Conservation (phyloP, 2,888 invertebrate genomes). For the Drosophila anomalata region DNA sequence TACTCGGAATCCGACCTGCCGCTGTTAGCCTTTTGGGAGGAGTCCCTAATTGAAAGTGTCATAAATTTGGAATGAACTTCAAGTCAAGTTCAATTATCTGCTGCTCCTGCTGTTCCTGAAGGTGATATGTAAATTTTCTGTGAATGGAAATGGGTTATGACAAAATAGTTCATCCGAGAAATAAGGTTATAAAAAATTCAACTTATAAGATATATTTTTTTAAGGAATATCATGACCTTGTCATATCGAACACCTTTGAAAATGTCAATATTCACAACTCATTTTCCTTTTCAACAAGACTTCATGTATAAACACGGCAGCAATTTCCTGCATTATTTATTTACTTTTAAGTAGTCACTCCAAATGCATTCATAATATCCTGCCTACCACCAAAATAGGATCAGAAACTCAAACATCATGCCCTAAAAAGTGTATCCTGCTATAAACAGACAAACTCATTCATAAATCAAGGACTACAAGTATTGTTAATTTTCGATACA, state of each 20-base stretch:
- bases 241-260: background rate
- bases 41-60: constrained; percentile 52
- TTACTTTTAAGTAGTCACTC: constrained; percentile 68
- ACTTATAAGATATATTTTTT: background rate
- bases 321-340: constrained; percentile 68
- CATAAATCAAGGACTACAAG: constrained; percentile 67
- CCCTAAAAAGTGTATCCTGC: constrained; percentile 48
- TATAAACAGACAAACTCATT: constrained; percentile 61
- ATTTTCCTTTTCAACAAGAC: constrained; percentile 42
- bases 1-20: constrained; percentile 54
- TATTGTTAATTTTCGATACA: constrained; percentile 68
- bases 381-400: constrained; percentile 20
- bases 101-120: constrained; percentile 42
- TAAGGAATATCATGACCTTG: background rate
- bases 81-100: constrained; percentile 58
- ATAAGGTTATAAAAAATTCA: no score
- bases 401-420: constrained; percentile 55
- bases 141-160: constrained; percentile 3
- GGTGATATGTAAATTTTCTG: constrained; percentile 13
- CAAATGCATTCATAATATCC: constrained; percentile 42
- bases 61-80: constrained; percentile 54
- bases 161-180: no score
- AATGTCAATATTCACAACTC: constrained; percentile 46
- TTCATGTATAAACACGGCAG: constrained; percentile 48
- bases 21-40: constrained; percentile 37